phyloP scores from a whole-genome alignment of 2,797 vertebrate genomes.

The Setipinna tenuifilis region DNA sequence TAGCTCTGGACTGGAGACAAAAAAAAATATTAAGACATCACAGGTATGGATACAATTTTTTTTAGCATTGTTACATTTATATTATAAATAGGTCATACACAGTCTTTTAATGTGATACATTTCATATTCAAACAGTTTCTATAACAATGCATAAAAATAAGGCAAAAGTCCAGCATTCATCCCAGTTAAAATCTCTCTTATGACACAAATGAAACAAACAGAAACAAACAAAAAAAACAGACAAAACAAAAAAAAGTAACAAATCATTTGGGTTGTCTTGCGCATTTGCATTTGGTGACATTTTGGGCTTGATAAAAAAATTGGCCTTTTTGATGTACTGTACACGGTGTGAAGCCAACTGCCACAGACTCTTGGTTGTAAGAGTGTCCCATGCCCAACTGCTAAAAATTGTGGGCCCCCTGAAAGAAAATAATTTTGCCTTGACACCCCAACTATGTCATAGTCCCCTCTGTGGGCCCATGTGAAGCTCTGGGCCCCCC shows the following conservation, averaged over 20 bases:
- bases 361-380: too few species aligned
- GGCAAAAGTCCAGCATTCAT: slow-evolving; percentile 43
- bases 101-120: slow-evolving; percentile 3
- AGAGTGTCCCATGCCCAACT: too few species aligned
- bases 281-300: neutral
- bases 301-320: neutral
- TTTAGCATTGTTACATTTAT: slow-evolving; percentile 34
- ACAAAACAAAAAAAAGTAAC: neutral
- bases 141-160: slow-evolving; percentile 25
- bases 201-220: neutral
- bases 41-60: neutral
- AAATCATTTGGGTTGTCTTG: slow-evolving; percentile 12
- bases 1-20: neutral
- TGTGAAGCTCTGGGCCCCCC: too few species aligned
- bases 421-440: too few species aligned
- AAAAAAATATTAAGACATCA: slow-evolving; percentile 4
- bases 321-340: neutral
- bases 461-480: too few species aligned
- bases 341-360: neutral
- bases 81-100: slow-evolving; percentile 46
- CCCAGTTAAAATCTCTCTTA: slow-evolving; percentile 16
- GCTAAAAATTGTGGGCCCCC: too few species aligned
- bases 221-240: neutral
- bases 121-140: neutral
- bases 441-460: too few species aligned